phyloP scores from a whole-genome alignment of 2,113 vertebrate species.

The Carlito syrichta region DNA sequence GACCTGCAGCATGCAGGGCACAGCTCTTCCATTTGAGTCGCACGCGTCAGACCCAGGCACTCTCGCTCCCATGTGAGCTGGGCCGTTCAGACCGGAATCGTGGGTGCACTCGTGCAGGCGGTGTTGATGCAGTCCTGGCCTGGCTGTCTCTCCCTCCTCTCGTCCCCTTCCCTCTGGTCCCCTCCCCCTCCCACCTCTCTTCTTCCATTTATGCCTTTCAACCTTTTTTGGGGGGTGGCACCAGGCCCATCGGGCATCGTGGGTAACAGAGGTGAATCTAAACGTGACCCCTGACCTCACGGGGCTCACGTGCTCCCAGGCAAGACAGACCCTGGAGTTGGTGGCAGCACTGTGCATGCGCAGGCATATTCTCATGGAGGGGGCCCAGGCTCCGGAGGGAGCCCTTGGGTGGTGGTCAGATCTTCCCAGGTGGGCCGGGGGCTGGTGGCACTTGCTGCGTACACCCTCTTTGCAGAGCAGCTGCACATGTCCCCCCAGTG shows the following conservation, averaged over 20 bases:
- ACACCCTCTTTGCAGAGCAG: neutral
- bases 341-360: fast-evolving
- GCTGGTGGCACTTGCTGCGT: fast-evolving
- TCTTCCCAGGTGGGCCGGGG: fast-evolving
- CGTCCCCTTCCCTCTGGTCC: neutral
- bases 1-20: neutral
- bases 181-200: neutral
- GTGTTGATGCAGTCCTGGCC: fast-evolving
- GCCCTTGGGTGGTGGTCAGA: fast-evolving
- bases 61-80: neutral
- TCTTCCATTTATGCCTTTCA: neutral
- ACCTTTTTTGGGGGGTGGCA: neutral
- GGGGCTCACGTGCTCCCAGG: fast-evolving
- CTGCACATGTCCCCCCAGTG: neutral
- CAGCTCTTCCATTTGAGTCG: neutral
- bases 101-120: fast-evolving
- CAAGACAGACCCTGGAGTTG: fast-evolving
- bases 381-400: neutral
- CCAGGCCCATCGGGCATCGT: neutral
- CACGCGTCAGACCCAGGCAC: neutral
- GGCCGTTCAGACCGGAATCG: fast-evolving
- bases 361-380: fast-evolving
- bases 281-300: fast-evolving
- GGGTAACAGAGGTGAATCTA: neutral
- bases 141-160: too few relatives aligned